Evolutionary conservation across 2,888 invertebrate genomes (phyloP), one percentile per base, ranked within the genome.

Genomic region (Mimumesa dahlbomi): DNA sequence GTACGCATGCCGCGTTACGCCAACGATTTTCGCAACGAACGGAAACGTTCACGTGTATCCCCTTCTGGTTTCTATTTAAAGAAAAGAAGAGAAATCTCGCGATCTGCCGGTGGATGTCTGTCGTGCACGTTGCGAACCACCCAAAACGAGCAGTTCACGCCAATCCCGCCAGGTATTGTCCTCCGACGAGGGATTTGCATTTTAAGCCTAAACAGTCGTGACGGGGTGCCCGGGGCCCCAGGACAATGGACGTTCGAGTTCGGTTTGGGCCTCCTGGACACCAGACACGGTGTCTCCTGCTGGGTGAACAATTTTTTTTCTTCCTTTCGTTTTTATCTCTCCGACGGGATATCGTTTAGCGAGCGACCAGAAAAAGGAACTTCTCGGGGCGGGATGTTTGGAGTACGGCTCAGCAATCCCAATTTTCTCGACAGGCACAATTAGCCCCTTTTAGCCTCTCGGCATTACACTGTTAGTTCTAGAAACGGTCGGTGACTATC

Each of bases 161-260:
- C 66, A 40, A 52, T 67, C 63, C 42, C 11, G 45, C 13, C 58
- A 52, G 42, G 46, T 67, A 73, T 75, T 79, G 72, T 77, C 52
- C 66, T 31, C 50, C n/a, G 48, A 70, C 66, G 53, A 56, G 43
- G 75, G 75, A 85, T 86, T 85, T 84, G 86, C 85, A 85, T 86
- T 77, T 78, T 64, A 61, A 77, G 71, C 53, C 69, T 77, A 82
- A 84, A 84, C 83, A 79, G 68, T 77, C 74, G 69, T 82, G 75
- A 75, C 76, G 78, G 81, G 81, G 77, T 21, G 72, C 61, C 73
- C 56, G 21, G n/a, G 21, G n/a, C 2, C 18, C 42, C 67, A 18
- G 61, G 53, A 81, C 72, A 81, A 79, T 73, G 59, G 62, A 16
- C 29, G 49, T 22, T n/a, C 11, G 18, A 14, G 34, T 5, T 18